Conservation (phyloP, 1,140 invertebrate species). For the Lerema accius region DNA sequence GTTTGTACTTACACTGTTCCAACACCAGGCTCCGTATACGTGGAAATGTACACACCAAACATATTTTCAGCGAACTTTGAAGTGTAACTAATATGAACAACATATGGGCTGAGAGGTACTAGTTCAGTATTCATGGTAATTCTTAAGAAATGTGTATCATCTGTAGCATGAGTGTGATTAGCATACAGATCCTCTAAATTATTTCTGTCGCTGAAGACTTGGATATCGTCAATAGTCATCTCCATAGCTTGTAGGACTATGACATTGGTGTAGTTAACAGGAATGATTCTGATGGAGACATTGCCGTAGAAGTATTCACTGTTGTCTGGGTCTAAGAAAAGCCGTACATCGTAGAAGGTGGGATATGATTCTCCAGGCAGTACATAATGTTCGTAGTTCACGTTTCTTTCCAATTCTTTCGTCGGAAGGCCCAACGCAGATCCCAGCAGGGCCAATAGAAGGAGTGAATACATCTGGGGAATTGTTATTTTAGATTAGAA, state of each 20-base stretch:
- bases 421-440: conserved; percentile 42
- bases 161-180: conserved; percentile 39
- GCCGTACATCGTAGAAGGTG: conserved; percentile 85
- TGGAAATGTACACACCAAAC: conserved; percentile 75
- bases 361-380: conserved; percentile 84
- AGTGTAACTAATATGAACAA: conserved; percentile 58
- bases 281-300: conserved; percentile 83
- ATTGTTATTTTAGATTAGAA: no score
- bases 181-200: conserved; percentile 41
- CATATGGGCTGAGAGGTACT: conserved; percentile 37
- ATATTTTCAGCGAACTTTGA: conserved; percentile 63
- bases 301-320: conserved; percentile 83
- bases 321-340: conserved; percentile 84
- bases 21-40: conserved; percentile 49
- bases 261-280: conserved; percentile 60
- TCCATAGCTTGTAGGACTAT: conserved; percentile 83
- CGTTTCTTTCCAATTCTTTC: conserved; percentile 36
- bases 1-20: conserved; percentile 56
- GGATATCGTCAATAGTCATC: conserved; percentile 50
- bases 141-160: conserved; percentile 70
- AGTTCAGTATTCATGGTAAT: conserved; percentile 48
- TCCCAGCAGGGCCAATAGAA: conserved; percentile 55
- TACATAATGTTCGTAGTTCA: conserved; percentile 67
- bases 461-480: conserved; percentile 68
- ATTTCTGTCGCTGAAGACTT: conserved; percentile 38